A percentile compares a stretch with the other conserved stretches of the same genome.
Evolutionary conservation across 2,113 vertebrate species (phyloP).

Genomic region (Salminus brasiliensis): DNA sequence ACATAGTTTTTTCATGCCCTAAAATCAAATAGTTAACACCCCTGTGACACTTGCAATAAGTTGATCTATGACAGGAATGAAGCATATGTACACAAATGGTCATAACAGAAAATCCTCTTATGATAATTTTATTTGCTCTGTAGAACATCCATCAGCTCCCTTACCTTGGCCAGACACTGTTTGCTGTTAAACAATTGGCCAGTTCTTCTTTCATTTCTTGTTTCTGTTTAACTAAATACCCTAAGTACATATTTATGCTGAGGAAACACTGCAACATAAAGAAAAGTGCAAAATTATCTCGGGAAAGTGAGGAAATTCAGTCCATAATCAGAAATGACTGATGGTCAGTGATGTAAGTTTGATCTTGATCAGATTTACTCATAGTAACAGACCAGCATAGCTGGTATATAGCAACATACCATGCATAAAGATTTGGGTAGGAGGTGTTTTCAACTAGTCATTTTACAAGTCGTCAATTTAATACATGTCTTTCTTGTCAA

Average conservation of each 20-base stretch:
- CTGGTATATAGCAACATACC: no score
- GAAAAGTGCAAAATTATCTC: not conserved
- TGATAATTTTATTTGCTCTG: constrained; percentile 16
- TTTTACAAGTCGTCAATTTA: no score
- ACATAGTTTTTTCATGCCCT: not conserved
- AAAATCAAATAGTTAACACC: not conserved
- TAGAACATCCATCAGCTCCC: not conserved
- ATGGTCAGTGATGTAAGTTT: no score
- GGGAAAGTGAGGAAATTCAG: not conserved
- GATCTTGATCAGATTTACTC: no score
- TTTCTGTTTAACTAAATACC: not conserved
- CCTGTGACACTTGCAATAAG: constrained; percentile 12
- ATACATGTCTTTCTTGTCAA: no score
- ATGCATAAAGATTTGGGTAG: no score
- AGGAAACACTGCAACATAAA: not conserved
- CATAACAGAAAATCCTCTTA: not conserved
- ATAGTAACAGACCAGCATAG: no score
- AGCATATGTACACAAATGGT: not conserved
- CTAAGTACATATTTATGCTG: not conserved
- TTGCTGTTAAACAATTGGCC: not conserved
- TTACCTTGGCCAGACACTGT: not conserved
- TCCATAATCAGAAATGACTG: not conserved
- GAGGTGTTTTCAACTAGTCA: no score
- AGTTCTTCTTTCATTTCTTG: not conserved
- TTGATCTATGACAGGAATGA: not conserved